Percentiles rank a stretch among this genome's conserved stretches.
Conservation (phyloP, 1,140 invertebrate species). For the Drosophila gunungcola region DNA sequence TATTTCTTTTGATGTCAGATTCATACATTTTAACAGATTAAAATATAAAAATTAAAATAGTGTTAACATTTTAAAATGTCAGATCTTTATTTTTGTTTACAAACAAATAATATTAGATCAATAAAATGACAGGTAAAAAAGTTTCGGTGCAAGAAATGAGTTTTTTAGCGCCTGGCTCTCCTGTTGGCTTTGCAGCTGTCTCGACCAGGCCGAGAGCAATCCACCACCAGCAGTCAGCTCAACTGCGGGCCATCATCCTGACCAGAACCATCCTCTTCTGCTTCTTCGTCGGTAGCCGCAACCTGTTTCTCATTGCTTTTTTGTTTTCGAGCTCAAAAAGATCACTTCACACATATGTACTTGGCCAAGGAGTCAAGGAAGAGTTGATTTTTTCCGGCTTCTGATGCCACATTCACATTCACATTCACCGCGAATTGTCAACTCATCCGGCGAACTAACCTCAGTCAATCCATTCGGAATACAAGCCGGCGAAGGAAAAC, state of each 20-base stretch:
- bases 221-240: constrained; percentile 13
- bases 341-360: constrained; percentile 5
- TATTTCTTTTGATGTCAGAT: neutral
- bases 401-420: neutral
- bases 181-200: constrained; percentile 53
- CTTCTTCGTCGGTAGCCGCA: constrained; percentile 27
- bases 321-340: neutral
- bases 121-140: neutral
- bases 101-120: too few species aligned
- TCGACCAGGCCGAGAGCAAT: constrained; percentile 27
- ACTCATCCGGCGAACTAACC: constrained; percentile 64
- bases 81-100: too few species aligned
- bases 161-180: constrained; percentile 43
- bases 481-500: constrained; percentile 46
- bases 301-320: constrained; percentile 29
- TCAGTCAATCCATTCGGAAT: constrained; percentile 51
- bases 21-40: too few species aligned
- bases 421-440: constrained; percentile 32
- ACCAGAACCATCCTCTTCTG: constrained; percentile 20
- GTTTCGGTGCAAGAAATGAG: constrained; percentile 38
- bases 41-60: too few species aligned
- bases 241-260: constrained; percentile 34
- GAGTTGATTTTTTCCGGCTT: constrained; percentile 35
- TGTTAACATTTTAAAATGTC: too few species aligned
- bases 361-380: constrained; percentile 32